Evolutionary conservation across 2,113 vertebrate genomes (phyloP), one percentile per base, ranked within the genome.

Genomic region (Clarias gariepinus): DNA sequence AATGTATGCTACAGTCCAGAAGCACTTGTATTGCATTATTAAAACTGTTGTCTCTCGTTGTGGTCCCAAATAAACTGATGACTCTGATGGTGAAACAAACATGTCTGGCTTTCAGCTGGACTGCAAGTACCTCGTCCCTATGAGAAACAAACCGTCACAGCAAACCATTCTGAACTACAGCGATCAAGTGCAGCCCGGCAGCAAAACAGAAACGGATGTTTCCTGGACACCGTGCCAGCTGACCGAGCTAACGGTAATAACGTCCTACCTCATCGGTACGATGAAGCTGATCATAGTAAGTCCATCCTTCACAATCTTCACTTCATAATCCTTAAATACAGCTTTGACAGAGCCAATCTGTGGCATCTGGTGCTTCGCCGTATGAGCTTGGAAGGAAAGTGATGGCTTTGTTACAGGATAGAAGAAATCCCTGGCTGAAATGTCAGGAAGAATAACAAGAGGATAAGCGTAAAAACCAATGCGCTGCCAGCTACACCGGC

Each of bases 71-170:
- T n/a, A n/a, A n/a, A n/a, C n/a, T n/a, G n/a, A 58, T 61, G 82
- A 88, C 80, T 74, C 82, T 79, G 63, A 83, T 86, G 73, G 21
- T 47, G 18, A 88, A 88, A 82, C 80, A 36, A 85, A 88, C 61
- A 79, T 66, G 61, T n/a, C 25, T 69, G 10, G 88, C 63, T 41
- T 30, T 13, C 0, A 69, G 73, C 85, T 82, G 78, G 84, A 79
- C 71, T 61, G 28, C 21, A 79, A 76, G 61, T 58, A 74, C 58
- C 58, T 41, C 55, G 0, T 52, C 82, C 85, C 81, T 47, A 23
- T 61, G 83, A 83, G 68, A 85, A 79, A 83, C 53, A 3, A 69
- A 77, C 68, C 57, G 30, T 85, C 74, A 16, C 64, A 55, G 71
- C 81, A 78, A 84, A 84, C 85, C 71, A 88, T 57, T 81, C 66